phyloP scores from a whole-genome alignment of 2,888 invertebrate species.

The Epinotia brunnichana region DNA sequence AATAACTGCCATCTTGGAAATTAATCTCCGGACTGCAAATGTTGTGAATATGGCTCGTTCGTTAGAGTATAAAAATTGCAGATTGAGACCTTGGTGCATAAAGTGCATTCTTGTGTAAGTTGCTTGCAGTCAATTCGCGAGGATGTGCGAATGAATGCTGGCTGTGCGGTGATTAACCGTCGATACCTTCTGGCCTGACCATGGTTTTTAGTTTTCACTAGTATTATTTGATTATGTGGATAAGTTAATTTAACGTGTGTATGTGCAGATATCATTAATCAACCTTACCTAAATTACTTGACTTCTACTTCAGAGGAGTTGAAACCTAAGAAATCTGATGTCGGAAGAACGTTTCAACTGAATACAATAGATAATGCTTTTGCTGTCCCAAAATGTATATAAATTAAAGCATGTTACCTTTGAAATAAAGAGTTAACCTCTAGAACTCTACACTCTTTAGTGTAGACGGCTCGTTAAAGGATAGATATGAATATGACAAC shows the following conservation, averaged over 20 bases:
- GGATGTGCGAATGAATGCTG: constrained; percentile 73
- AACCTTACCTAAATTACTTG: not conserved
- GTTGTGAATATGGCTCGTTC: constrained; percentile 72
- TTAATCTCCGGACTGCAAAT: constrained; percentile 78
- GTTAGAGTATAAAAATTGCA: constrained; percentile 76
- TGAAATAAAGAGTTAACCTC: not conserved
- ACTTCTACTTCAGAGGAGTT: not conserved
- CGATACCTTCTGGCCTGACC: constrained; percentile 36
- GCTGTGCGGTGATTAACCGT: constrained; percentile 56
- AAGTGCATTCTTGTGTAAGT: constrained; percentile 82
- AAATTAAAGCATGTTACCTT: not conserved
- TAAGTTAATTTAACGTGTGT: not conserved
- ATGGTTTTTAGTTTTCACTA: constrained; percentile 5
- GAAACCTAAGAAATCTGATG: not conserved
- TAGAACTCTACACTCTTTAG: constrained; percentile 1
- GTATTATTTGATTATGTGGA: not conserved
- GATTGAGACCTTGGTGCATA: constrained; percentile 73
- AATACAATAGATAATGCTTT: not conserved
- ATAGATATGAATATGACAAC: constrained; percentile 5
- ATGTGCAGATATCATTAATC: not conserved
- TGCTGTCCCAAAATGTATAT: not conserved
- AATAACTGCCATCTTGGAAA: constrained; percentile 80
- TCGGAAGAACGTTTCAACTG: not conserved
- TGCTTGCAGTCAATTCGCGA: constrained; percentile 73
- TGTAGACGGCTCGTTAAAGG: constrained; percentile 2